These are phyloP conservation scores for Mustelus asterias DNA, from an alignment of 2,113 vertebrate species.

Conservation along the genomic window DNA sequence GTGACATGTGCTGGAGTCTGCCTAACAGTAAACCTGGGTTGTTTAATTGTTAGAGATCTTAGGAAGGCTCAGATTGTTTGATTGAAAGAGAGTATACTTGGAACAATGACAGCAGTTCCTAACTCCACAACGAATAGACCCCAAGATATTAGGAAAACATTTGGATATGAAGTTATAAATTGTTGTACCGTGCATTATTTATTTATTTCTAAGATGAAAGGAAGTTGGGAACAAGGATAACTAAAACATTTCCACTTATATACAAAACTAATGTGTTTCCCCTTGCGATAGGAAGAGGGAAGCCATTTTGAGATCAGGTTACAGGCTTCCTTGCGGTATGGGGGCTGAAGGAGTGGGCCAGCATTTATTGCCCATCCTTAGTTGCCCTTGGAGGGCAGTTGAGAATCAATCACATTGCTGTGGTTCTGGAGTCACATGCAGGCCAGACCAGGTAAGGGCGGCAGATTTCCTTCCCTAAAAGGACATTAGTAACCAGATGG, in stretches of 20 bases:
- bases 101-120: too few relatives aligned
- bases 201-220: background rate
- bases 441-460: too few relatives aligned
- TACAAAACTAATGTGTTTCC: background rate
- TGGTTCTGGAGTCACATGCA: too few relatives aligned
- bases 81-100: too few relatives aligned
- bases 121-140: background rate
- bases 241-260: background rate
- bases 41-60: background rate
- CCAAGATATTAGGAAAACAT: too few relatives aligned
- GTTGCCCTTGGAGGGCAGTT: too few relatives aligned
- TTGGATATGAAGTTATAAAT: background rate
- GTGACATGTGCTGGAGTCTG: background rate
- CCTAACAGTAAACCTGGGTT: background rate
- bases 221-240: background rate
- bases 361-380: too few relatives aligned
- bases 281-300: background rate
- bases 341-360: too few relatives aligned
- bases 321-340: background rate
- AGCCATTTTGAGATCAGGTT: background rate
- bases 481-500: too few relatives aligned
- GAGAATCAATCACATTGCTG: too few relatives aligned
- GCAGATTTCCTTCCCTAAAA: too few relatives aligned
- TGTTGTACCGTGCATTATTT: background rate
- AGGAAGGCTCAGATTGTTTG: background rate